A percentile compares a stretch with the other conserved stretches of the same genome.
Evolutionary conservation across 2,113 vertebrate species (phyloP).

Genomic region (Clarias macrocephalus): DNA sequence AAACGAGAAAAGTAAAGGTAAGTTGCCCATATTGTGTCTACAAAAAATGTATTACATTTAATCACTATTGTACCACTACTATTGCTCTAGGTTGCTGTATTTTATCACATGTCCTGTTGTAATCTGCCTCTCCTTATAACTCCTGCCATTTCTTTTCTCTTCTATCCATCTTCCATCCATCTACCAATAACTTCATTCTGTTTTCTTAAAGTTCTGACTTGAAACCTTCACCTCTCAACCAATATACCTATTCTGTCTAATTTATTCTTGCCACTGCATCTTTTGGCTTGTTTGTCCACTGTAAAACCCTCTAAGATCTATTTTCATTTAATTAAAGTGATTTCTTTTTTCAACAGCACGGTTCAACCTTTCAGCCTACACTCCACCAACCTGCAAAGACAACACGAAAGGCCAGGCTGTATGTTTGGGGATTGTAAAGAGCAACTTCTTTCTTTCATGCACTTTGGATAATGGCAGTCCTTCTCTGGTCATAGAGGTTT

Average conservation of each 20-base stretch:
- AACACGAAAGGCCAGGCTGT: constrained; percentile 2
- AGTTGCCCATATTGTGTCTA: neutral
- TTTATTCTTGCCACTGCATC: neutral
- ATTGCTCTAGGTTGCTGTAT: neutral
- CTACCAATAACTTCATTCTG: neutral
- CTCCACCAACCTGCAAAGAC: fast-evolving
- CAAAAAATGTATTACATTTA: neutral
- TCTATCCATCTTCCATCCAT: neutral
- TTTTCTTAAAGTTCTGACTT: neutral
- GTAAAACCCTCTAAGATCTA: neutral
- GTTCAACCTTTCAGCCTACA: constrained; percentile 56
- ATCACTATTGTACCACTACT: neutral
- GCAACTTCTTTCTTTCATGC: constrained; percentile 59
- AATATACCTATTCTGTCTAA: neutral
- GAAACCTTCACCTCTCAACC: neutral
- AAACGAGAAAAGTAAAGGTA: constrained; percentile 49
- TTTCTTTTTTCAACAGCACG: constrained; percentile 48
- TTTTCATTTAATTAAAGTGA: neutral
- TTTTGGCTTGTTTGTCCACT: neutral
- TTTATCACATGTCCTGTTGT: neutral
- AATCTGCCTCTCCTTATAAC: neutral
- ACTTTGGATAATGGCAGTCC: neutral
- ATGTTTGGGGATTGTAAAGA: constrained; percentile 50
- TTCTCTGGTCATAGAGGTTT: constrained; percentile 61
- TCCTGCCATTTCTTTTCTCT: no score